Conservation (phyloP, 1,140 invertebrate genomes). For the Galendromus occidentalis region DNA sequence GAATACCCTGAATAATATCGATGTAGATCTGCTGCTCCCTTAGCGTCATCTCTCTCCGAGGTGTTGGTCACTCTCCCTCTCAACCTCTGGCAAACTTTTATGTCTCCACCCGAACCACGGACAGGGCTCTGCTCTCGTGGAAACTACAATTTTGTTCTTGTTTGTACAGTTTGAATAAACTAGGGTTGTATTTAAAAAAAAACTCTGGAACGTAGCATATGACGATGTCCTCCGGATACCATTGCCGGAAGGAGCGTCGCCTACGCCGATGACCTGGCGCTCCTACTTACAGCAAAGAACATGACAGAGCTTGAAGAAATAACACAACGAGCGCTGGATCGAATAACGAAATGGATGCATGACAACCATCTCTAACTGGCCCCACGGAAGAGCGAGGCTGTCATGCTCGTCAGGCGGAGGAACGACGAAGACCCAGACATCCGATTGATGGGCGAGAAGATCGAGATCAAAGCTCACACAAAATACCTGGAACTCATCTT, state of each 20-base stretch:
- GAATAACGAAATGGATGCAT: not conserved
- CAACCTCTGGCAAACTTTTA: too few species aligned
- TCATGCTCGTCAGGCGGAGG: not conserved
- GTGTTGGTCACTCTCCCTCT: too few species aligned
- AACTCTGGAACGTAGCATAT: too few species aligned
- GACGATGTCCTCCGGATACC: not conserved
- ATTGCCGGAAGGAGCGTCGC: not conserved
- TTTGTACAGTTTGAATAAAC: too few species aligned
- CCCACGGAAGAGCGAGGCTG: not conserved
- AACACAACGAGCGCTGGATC: not conserved
- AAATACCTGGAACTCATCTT: too few species aligned
- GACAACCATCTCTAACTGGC: not conserved
- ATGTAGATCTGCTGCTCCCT: too few species aligned
- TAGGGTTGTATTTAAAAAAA: too few species aligned
- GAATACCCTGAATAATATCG: too few species aligned
- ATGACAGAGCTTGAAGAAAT: not conserved
- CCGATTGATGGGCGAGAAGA: not conserved
- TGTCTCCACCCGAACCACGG: too few species aligned
- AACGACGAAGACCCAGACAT: not conserved
- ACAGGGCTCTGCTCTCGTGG: too few species aligned
- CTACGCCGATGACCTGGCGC: slow-evolving; percentile 4
- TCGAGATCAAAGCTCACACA: not conserved
- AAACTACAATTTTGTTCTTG: too few species aligned
- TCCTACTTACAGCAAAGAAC: not conserved
- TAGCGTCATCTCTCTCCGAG: too few species aligned